These are phyloP conservation scores for Alaudala cheleensis DNA, from an alignment of 2,113 vertebrate genomes.

Conservation along the genomic window DNA sequence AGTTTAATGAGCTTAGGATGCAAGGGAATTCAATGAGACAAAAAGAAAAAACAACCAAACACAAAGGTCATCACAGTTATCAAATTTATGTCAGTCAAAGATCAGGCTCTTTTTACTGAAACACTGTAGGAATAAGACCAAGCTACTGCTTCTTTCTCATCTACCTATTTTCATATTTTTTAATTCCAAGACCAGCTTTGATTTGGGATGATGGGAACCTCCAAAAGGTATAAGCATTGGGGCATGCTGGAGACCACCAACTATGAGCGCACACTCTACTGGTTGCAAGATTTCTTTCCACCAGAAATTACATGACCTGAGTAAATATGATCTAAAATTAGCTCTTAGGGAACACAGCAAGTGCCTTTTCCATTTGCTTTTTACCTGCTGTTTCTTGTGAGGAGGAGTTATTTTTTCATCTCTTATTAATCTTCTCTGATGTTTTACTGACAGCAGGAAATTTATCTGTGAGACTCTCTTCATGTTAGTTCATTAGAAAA, in stretches of 20 bases:
- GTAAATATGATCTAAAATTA: not conserved
- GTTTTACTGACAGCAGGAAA: not conserved
- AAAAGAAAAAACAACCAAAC: not conserved
- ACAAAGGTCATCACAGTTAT: not conserved
- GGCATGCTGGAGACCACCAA: not conserved
- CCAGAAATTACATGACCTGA: not conserved
- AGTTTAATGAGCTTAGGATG: constrained; percentile 37
- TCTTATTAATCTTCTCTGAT: not conserved
- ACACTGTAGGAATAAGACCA: not conserved
- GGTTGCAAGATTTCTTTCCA: not conserved
- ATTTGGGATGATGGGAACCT: not conserved
- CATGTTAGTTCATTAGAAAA: not conserved
- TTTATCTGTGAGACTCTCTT: not conserved
- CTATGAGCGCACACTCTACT: not conserved
- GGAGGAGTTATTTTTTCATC: not conserved
- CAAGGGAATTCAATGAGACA: not conserved
- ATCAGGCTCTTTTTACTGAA: not conserved
- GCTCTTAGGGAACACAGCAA: not conserved
- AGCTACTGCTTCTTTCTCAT: not conserved
- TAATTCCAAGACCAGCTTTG: not conserved
- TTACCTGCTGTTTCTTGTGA: not conserved
- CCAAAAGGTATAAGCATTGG: not conserved
- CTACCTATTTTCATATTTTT: not conserved
- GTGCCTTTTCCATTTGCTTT: not conserved
- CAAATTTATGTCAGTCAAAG: not conserved